Evolutionary conservation across 1,140 invertebrate species (phyloP).

Genomic region (Elymnias hypermnestra): DNA sequence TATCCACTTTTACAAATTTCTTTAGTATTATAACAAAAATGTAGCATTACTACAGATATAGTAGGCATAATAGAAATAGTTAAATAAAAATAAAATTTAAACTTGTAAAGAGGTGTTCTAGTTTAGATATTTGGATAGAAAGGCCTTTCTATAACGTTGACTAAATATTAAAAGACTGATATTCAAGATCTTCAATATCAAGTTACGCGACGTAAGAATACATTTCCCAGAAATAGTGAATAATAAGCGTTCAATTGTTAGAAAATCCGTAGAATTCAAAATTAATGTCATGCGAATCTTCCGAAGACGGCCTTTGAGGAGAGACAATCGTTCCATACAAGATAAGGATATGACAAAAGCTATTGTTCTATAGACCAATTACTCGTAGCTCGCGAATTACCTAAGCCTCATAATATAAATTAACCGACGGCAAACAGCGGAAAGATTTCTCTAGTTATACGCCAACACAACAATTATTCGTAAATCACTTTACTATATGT

Average conservation of each 20-base stretch:
- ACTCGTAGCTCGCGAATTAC: slow-evolving; percentile 73
- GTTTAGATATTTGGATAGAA: no score
- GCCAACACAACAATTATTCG: slow-evolving; percentile 76
- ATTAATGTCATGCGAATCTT: slow-evolving; percentile 54
- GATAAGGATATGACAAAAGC: slow-evolving; percentile 75
- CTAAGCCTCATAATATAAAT: slow-evolving; percentile 76
- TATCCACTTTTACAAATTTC: no score
- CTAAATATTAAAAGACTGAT: no score
- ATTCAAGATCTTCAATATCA: no score
- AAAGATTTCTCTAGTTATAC: slow-evolving; percentile 76
- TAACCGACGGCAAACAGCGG: slow-evolving; percentile 73
- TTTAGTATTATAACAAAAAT: no score
- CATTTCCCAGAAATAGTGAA: neutral
- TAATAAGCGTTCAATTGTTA: slow-evolving; percentile 12
- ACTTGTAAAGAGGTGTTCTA: no score
- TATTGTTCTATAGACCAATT: slow-evolving; percentile 74
- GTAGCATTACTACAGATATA: no score
- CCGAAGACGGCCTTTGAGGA: slow-evolving; percentile 51
- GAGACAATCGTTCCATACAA: slow-evolving; percentile 61
- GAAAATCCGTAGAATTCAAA: slow-evolving; percentile 22
- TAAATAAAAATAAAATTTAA: no score
- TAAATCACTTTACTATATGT: slow-evolving; percentile 77
- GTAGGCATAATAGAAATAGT: no score
- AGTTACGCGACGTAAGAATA: no score
- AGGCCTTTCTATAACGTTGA: no score